Evolutionary conservation across 2,888 invertebrate species (phyloP).

Genomic region (Strigamia crassipes): DNA sequence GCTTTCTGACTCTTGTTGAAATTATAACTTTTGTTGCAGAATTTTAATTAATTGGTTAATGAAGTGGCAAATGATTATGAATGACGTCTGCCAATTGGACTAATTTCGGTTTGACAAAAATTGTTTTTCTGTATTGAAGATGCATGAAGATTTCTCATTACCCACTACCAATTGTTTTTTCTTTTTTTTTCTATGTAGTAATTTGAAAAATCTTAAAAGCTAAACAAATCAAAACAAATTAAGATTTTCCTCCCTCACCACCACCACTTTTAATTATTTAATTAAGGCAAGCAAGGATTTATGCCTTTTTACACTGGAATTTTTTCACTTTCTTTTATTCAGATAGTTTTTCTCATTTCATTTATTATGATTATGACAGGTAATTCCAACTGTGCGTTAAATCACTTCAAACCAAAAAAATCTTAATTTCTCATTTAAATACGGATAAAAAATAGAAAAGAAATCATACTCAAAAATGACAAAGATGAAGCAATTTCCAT

Average conservation of each 20-base stretch:
- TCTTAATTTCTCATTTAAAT: not conserved
- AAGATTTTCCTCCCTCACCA: not conserved
- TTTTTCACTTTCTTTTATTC: not conserved
- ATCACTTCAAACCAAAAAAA: not conserved
- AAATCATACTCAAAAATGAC: not conserved
- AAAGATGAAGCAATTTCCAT: not conserved
- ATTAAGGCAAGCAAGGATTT: not conserved
- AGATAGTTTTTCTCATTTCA: not conserved
- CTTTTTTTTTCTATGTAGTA: not conserved
- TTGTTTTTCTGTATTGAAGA: not conserved
- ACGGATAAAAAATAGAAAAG: not conserved
- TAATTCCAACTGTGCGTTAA: not conserved
- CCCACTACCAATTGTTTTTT: not conserved
- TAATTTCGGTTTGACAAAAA: not conserved
- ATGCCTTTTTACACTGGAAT: not conserved
- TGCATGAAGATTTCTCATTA: not conserved
- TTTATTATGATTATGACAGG: slow-evolving; percentile 14
- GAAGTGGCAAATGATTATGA: slow-evolving; percentile 1
- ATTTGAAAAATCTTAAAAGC: not conserved
- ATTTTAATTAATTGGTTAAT: not conserved
- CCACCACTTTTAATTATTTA: too few relatives aligned
- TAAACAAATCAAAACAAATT: slow-evolving; percentile 13
- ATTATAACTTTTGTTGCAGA: not conserved
- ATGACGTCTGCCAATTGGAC: not conserved
- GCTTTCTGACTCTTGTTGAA: not conserved